Conservation (phyloP, 2,113 vertebrate species). For the Cisticola juncidis region DNA sequence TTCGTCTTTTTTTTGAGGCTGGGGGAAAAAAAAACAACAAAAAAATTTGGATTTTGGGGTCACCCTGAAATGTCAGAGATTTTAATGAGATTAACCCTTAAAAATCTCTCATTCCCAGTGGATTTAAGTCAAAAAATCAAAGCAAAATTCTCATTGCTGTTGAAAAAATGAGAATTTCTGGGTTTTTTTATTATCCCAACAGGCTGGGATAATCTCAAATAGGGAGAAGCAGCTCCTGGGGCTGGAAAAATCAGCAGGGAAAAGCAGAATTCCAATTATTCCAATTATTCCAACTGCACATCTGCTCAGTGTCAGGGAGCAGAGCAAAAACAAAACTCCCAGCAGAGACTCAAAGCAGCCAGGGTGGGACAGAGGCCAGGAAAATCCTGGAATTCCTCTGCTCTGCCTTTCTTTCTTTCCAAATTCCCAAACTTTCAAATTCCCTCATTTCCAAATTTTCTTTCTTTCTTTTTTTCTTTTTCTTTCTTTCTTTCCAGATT, state of each 20-base stretch:
- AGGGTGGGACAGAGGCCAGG: background rate
- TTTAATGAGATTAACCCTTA: background rate
- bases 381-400: background rate
- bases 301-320: slow-evolving; percentile 22
- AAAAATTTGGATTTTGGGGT: background rate
- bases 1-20: slow-evolving; percentile 86
- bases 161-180: background rate
- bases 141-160: background rate
- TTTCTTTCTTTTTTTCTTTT: no score
- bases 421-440: no score
- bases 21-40: background rate
- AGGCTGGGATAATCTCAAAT: background rate
- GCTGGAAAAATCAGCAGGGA: background rate
- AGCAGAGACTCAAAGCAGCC: background rate
- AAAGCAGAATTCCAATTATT: background rate
- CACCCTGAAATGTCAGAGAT: background rate
- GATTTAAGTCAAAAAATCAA: background rate
- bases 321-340: slow-evolving; percentile 13
- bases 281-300: background rate
- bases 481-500: no score
- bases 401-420: background rate
- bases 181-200: background rate
- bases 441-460: no score
- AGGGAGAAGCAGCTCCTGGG: background rate
- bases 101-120: background rate